phyloP scores from a whole-genome alignment of 2,113 vertebrate genomes.

The Microtus oregoni region DNA sequence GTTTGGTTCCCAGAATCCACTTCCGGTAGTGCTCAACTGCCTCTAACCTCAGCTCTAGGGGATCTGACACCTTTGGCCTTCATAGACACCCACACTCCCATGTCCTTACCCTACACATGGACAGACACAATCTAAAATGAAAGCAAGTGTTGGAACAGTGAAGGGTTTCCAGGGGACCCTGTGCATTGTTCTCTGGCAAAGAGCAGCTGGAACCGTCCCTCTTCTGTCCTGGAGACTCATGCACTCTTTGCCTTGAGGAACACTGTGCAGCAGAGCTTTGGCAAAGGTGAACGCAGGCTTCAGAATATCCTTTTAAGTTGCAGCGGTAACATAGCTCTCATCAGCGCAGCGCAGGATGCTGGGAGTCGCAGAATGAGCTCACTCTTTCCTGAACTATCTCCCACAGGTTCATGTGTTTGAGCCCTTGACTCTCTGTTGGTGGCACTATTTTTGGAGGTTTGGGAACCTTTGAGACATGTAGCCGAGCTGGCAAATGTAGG shows the following conservation, averaged over 20 bases:
- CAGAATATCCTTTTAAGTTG: neutral
- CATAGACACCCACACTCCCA: neutral
- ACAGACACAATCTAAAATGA: neutral
- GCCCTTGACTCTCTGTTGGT: neutral
- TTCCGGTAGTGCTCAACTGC: neutral
- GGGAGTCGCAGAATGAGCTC: neutral
- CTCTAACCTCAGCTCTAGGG: neutral
- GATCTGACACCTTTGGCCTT: neutral
- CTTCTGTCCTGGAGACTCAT: neutral
- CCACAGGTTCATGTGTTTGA: neutral
- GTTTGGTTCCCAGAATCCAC: neutral
- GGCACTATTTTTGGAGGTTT: neutral
- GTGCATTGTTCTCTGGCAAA: neutral
- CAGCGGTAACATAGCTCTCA: neutral
- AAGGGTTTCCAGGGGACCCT: neutral
- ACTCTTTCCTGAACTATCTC: neutral
- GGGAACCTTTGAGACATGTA: neutral
- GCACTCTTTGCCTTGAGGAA: neutral
- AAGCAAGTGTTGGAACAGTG: neutral
- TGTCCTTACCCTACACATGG: too few species aligned
- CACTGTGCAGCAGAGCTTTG: neutral
- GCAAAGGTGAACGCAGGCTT: neutral
- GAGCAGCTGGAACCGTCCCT: neutral
- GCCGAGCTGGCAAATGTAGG: neutral
- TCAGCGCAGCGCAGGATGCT: neutral